phyloP scores from a whole-genome alignment of 2,888 invertebrate genomes.

The Lottia gigantea region DNA sequence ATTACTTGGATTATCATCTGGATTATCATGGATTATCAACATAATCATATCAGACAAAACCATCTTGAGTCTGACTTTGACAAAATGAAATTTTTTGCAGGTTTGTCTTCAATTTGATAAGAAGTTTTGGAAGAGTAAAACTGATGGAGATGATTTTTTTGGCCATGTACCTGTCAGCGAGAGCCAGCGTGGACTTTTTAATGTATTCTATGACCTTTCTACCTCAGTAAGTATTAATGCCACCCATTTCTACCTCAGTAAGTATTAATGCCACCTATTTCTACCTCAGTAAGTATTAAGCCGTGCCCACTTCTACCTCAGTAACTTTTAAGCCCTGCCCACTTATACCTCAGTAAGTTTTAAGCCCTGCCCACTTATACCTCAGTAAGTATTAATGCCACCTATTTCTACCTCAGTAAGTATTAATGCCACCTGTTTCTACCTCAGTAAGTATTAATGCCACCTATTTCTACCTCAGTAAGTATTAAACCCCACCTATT shows the following conservation, averaged over 20 bases:
- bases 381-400: slow-evolving; percentile 2
- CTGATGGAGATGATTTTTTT: slow-evolving; percentile 65
- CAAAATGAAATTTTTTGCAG: slow-evolving; percentile 37
- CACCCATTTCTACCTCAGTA: background rate
- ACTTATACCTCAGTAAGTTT: too few relatives aligned
- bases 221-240: slow-evolving; percentile 10
- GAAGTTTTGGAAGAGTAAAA: slow-evolving; percentile 67
- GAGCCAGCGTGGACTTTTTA: slow-evolving; percentile 66
- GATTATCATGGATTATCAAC: too few relatives aligned
- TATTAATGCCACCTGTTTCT: slow-evolving; percentile 40
- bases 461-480: background rate
- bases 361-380: too few relatives aligned
- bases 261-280: too few relatives aligned
- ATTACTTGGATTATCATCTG: too few relatives aligned
- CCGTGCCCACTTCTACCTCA: background rate
- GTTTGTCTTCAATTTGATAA: slow-evolving; percentile 67
- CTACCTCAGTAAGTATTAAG: background rate
- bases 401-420: too few relatives aligned
- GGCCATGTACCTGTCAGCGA: slow-evolving; percentile 65
- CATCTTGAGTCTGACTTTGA: too few relatives aligned
- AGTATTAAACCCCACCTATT: too few relatives aligned
- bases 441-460: slow-evolving; percentile 10
- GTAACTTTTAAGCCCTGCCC: too few relatives aligned
- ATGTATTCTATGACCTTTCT: slow-evolving; percentile 69
- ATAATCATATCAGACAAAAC: too few relatives aligned